Evolutionary conservation across 2,888 invertebrate genomes (phyloP).

Genomic region (Cerastoderma edule): DNA sequence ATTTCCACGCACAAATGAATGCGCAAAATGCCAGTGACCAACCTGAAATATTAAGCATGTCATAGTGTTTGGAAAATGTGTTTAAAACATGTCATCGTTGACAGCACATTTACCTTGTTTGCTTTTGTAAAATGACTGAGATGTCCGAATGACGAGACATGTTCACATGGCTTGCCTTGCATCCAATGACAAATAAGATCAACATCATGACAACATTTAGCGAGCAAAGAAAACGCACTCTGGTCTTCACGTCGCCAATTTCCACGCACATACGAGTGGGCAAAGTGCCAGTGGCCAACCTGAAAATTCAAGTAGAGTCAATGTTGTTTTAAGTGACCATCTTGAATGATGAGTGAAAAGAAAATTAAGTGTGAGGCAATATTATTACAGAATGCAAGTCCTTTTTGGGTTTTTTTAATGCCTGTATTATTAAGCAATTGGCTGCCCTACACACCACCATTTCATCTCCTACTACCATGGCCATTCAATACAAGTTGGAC

Average conservation of each 20-base stretch:
- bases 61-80: too few relatives aligned
- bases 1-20: conserved; percentile 84
- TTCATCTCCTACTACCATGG: too few relatives aligned
- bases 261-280: conserved; percentile 84
- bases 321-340: too few relatives aligned
- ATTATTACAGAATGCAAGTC: too few relatives aligned
- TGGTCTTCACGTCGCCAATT: conserved; percentile 83
- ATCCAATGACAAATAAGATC: conserved; percentile 84
- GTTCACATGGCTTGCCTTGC: conserved; percentile 72
- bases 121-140: conserved; percentile 81
- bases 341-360: background rate
- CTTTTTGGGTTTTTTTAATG: too few relatives aligned
- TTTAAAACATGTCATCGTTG: too few relatives aligned
- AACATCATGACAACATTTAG: conserved; percentile 85
- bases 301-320: conserved; percentile 35
- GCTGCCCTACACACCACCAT: too few relatives aligned
- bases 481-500: too few relatives aligned
- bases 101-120: conserved; percentile 78
- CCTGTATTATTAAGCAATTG: too few relatives aligned
- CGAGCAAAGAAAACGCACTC: conserved; percentile 83
- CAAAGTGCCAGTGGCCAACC: conserved; percentile 84
- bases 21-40: conserved; percentile 84
- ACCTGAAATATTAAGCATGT: conserved; percentile 61
- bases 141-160: conserved; percentile 82
- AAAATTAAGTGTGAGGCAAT: background rate